Base-by-base conservation (phyloP, 2,113 vertebrate species). In the Ctenomys sociabilis region DNA sequence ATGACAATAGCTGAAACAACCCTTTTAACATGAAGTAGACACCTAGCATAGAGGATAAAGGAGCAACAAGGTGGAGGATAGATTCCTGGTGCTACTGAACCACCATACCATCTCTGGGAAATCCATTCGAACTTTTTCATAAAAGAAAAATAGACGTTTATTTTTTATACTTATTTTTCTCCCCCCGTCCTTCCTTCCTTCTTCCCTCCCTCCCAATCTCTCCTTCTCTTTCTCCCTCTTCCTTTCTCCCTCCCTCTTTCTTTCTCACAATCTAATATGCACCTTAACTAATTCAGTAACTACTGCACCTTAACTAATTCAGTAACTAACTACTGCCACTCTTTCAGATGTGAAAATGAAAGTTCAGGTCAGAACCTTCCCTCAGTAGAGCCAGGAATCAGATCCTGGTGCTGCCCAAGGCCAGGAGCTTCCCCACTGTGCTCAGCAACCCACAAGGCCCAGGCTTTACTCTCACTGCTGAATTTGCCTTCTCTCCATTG, bases 261-360 rank as follows among this genome's bases (percentile, higher is more conserved):
- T 72, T 21, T 28, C 30, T 63, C 5, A 13, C 16, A 83, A 84
- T 19, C 35, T 85, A 61, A 61, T 28, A 63, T 14, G 43, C 61
- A 64, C 32, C 37, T 35, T 85, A 63, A 83, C 16, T 57, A 80
- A 63, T 49, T 28, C 16, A 35, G 21, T 70, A 77, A n/a, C 10
- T 82, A n/a, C n/a, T 14, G 43, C 59, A 72, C 32, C 37, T 40
- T 85, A 63, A 87, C 16, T 57, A 80, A 63, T 49, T 28, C 16
- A 35, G 21, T 68, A 77, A 35, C 10, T 82, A n/a, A n/a, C n/a
- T n/a, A 45, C 32, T 54, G 70, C 12, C 57, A 30, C 8, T 82
- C 88, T 88, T 95, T 64, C 54, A 82, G 59, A 64, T 37, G 37
- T 35, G 3, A 21, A 96, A 94, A 54, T 49, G 45, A 21, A 96